Base-by-base conservation (phyloP, 2,797 vertebrate species). In the Myripristis jacobus region DNA sequence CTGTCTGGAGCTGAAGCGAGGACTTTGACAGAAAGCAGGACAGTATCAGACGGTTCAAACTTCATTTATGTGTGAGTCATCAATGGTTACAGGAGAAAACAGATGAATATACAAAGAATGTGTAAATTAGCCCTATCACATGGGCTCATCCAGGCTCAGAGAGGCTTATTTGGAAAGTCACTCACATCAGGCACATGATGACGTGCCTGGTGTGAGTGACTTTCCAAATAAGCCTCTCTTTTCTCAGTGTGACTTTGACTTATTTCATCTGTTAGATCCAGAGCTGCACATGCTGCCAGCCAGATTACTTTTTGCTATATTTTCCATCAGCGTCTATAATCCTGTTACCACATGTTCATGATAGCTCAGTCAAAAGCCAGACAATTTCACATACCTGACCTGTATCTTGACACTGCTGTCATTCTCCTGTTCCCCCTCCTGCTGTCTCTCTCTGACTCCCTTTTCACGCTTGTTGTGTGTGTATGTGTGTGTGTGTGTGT, bases 321-420 rank as follows among this genome's bases (percentile, higher is more conserved):
- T 71, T 69, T 31, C 43, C 24, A 18, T 55, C 1, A 1, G 57
- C 12, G 5, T 43, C 62, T 12, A 7, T 82, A 82, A 87, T 86
- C 82, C 86, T 79, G 81, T 86, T 80, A 83, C 56, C 6, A 11
- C 56, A 68, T 47, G 63, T 27, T 75, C 47, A 70, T 25, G 59
- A n/a, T 0, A 16, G 71, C 72, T 77, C 47, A 53, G 27, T 19
- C 46, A 54, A 78, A 43, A 74, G 44, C 57, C 59, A 60, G 36
- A 67, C 34, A 53, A 22, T 67, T 66, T 77, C 44, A 56, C n/a
- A 3, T 22, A 71, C 74, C 63, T 73, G 64, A 67, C 68, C 55
- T 61, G 22, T 55, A 21, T 55, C 8, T 11, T 43, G 44, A 77
- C 56, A 66, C 48, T 66, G 46, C 36, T 57, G 13, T 15, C 48